phyloP scores from a whole-genome alignment of 2,113 vertebrate genomes.

The Pituophis catenifer region DNA sequence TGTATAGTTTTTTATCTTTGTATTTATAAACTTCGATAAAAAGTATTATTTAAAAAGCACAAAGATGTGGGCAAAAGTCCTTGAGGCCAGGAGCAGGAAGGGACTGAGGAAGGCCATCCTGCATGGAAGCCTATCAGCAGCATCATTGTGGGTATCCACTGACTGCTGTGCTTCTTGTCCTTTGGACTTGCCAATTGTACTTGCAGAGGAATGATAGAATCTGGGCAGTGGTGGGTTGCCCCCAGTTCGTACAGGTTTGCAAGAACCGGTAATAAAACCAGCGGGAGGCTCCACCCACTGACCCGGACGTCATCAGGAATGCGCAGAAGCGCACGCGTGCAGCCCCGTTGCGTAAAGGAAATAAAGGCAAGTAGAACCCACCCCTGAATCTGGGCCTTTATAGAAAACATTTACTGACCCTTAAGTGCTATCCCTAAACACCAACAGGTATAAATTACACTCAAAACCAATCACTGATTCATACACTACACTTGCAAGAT shows the following conservation, averaged over 20 bases:
- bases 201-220: background rate
- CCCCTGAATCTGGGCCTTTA: background rate
- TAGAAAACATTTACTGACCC: background rate
- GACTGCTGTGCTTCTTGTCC: background rate
- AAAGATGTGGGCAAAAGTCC: background rate
- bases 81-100: background rate
- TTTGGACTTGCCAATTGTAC: background rate
- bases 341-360: too few species aligned
- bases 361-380: too few species aligned
- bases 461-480: background rate
- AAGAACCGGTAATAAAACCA: too few species aligned
- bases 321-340: too few species aligned
- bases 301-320: too few species aligned
- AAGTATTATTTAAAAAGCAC: background rate
- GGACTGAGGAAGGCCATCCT: background rate
- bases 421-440: background rate
- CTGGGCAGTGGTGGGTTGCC: background rate
- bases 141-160: background rate
- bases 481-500: background rate
- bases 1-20: background rate
- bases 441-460: background rate
- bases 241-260: too few species aligned
- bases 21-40: background rate
- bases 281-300: too few species aligned
- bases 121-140: background rate